phyloP scores from a whole-genome alignment of 1,140 invertebrate genomes.

The Branchinecta lindahli region DNA sequence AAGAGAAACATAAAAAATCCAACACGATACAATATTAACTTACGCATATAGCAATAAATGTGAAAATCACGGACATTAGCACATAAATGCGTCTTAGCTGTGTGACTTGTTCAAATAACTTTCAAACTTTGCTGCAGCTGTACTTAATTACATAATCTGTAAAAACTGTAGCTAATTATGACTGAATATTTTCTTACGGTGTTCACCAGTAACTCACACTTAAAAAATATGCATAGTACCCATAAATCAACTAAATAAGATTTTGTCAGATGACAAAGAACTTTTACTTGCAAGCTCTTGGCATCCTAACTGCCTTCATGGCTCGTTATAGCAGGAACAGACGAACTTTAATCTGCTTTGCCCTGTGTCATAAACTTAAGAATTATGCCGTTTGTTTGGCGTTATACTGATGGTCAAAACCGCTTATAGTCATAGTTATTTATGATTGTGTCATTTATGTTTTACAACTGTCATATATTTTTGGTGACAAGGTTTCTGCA shows the following conservation, averaged over 20 bases:
- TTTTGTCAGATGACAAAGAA: conserved; percentile 1
- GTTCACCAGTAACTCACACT: no score
- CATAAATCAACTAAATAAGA: conserved; percentile 3
- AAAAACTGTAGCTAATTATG: no score
- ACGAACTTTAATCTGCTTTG: not conserved
- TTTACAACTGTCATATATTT: conserved; percentile 10
- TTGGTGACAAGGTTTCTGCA: not conserved
- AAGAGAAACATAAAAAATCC: no score
- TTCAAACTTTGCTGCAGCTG: no score
- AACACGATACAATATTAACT: no score
- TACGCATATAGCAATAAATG: no score
- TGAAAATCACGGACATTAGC: no score
- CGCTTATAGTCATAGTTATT: conserved; percentile 6
- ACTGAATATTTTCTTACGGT: no score
- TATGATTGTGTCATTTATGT: conserved; percentile 1
- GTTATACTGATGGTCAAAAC: conserved; percentile 3
- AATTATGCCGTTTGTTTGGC: conserved; percentile 4
- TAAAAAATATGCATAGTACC: not conserved
- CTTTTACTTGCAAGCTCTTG: not conserved
- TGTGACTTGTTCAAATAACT: no score
- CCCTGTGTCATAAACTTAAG: conserved; percentile 6
- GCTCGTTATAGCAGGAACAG: not conserved
- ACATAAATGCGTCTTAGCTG: no score
- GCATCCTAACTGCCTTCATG: not conserved
- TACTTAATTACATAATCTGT: no score